Percentiles rank a stretch among this genome's conserved stretches.
These are phyloP conservation scores for Hypanus sabinus DNA, from an alignment of 2,113 vertebrate genomes.

Conservation along the genomic window DNA sequence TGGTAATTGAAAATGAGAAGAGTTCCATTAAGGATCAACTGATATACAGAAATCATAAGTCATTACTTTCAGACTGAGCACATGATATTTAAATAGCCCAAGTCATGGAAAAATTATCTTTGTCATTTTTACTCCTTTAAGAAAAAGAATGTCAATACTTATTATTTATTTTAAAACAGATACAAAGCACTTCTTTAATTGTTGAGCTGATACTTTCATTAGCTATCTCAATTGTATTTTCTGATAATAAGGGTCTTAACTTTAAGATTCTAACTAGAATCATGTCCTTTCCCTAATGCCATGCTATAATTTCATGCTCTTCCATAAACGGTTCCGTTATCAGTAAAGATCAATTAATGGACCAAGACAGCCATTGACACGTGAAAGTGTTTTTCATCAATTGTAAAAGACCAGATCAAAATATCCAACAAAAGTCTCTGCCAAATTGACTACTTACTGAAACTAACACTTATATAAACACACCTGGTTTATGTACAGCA, in stretches of 20 bases:
- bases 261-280: neutral
- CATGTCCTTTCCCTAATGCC: neutral
- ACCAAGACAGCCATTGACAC: neutral
- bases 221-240: neutral
- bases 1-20: neutral
- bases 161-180: neutral
- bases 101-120: neutral
- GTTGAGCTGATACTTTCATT: neutral
- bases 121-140: neutral
- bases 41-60: neutral
- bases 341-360: no score
- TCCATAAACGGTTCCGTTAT: no score
- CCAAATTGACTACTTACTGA: neutral
- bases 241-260: neutral
- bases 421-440: neutral
- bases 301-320: neutral
- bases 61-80: neutral
- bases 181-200: neutral
- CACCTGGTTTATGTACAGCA: slow-evolving; percentile 86
- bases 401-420: neutral
- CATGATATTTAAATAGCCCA: neutral
- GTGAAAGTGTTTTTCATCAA: neutral
- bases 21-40: neutral
- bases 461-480: neutral
- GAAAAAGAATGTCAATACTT: neutral